Percentiles rank a stretch among this genome's conserved stretches.
Evolutionary conservation across 1,140 invertebrate genomes (phyloP).

Genomic region (Aethina tumida): DNA sequence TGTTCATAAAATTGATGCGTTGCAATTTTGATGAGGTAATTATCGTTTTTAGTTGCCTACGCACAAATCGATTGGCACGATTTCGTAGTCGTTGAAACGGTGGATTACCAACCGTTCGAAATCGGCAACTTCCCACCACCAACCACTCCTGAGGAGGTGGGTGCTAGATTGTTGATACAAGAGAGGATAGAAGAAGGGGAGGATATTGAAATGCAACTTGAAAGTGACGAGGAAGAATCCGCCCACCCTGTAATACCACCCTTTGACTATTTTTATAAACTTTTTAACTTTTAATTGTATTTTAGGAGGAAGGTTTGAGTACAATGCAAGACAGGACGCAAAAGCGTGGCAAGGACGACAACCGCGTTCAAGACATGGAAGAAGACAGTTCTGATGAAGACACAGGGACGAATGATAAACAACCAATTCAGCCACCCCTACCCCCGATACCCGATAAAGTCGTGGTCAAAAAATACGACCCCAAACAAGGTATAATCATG

Average conservation of each 20-base stretch:
- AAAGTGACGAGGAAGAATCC: slow-evolving; percentile 51
- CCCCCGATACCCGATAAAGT: slow-evolving; percentile 89
- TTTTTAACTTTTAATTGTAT: slow-evolving; percentile 7
- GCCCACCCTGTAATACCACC: slow-evolving; percentile 10
- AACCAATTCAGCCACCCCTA: slow-evolving; percentile 42
- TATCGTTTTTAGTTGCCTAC: slow-evolving; percentile 69
- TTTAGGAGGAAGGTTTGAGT: slow-evolving; percentile 55
- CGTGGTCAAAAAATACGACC: slow-evolving; percentile 96
- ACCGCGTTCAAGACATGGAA: slow-evolving; percentile 79
- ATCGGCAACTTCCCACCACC: slow-evolving; percentile 92
- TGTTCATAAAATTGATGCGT: no score
- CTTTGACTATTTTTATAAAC: not conserved
- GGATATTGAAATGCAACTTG: slow-evolving; percentile 67
- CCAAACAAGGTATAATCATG: slow-evolving; percentile 56
- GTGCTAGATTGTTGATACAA: slow-evolving; percentile 85
- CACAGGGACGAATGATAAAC: slow-evolving; percentile 38
- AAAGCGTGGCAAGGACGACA: slow-evolving; percentile 27
- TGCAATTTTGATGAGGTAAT: no score
- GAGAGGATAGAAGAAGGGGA: slow-evolving; percentile 47
- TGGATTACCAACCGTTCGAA: slow-evolving; percentile 97
- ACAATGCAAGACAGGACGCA: slow-evolving; percentile 53
- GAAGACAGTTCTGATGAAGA: slow-evolving; percentile 77
- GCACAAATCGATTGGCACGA: slow-evolving; percentile 99
- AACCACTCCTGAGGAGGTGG: slow-evolving; percentile 94
- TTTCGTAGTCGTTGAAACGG: slow-evolving; percentile 99